Base-by-base conservation (phyloP, 2,797 vertebrate genomes). In the Knipowitschia caucasica region DNA sequence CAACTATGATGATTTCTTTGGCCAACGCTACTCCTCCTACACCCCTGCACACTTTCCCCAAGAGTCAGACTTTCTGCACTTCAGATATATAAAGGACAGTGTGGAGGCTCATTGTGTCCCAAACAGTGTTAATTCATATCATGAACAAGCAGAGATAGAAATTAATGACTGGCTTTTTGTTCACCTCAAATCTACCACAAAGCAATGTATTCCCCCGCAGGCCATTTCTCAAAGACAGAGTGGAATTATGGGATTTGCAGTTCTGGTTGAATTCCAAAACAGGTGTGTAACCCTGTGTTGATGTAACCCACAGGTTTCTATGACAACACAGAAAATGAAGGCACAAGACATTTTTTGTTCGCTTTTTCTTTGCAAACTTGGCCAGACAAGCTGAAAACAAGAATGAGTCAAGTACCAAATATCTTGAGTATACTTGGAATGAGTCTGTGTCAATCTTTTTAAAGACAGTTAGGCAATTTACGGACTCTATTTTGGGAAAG, bases 201-300 rank as follows among this genome's bases (percentile, higher is more conserved):
- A 86, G 63, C 65, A n/a, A n/a, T 60, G 63, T 73, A 74, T 52
- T 65, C 67, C 80, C 72, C 78, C 71, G 40, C 15, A 40, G 62
- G 73, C 69, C 63, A 55, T 68, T 64, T 75, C 70, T 75, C 65
- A 78, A 66, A 83, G 71, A 80, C 70, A 39, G 69, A 68, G 59
- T 12, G 42, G 81, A 78, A 86, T 86, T 85, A 81, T 77, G 68
- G 78, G 73, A 83, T 83, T 80, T 80, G 71, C 70, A 81, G 77
- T 76, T 81, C 63, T 84, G 77, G 71, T 72, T 71, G 60, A 77
- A 53, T 80, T 86, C 77, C 81, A 81, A 61, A 80, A 77, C 71
- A 84, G 77, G 79, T 85, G 82, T 76, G 81, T 74, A 81, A 63
- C 63, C 46, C 25, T 77, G 38, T 68, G 47, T 78, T 72, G 40